A percentile compares a stretch with the other conserved stretches of the same genome.
phyloP scores from a whole-genome alignment of 1,140 invertebrate genomes.

The Leptopilina boulardi region DNA sequence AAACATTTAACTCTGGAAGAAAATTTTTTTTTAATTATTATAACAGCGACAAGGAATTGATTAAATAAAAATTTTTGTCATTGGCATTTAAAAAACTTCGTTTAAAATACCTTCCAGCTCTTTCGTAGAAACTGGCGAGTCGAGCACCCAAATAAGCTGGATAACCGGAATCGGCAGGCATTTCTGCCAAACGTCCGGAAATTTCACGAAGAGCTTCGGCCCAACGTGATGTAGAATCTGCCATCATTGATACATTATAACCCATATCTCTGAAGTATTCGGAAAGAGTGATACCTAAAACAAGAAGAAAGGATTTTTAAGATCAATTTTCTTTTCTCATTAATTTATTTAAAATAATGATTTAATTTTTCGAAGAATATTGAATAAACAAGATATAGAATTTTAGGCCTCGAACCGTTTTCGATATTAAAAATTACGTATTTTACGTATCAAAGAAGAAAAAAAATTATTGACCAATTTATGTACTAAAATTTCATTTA shows the following conservation, averaged over 20 bases:
- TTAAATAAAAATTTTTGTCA: too few relatives aligned
- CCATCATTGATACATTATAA: conserved; percentile 99
- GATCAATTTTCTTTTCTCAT: too few relatives aligned
- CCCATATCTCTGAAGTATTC: conserved; percentile 99
- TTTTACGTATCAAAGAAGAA: too few relatives aligned
- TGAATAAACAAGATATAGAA: too few relatives aligned
- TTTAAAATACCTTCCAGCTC: conserved; percentile 85
- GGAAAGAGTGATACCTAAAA: conserved; percentile 94
- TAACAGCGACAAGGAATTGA: too few relatives aligned
- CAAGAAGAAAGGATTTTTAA: background rate
- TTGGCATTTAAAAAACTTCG: too few relatives aligned
- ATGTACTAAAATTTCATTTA: too few relatives aligned
- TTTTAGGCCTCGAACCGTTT: too few relatives aligned
- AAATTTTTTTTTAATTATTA: background rate
- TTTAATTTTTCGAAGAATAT: too few relatives aligned
- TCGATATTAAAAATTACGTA: too few relatives aligned
- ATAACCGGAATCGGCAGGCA: conserved; percentile 99
- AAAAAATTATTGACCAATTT: too few relatives aligned
- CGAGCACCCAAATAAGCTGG: conserved; percentile 99
- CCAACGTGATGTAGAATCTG: conserved; percentile 99
- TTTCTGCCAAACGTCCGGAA: conserved; percentile 99
- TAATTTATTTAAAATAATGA: too few relatives aligned
- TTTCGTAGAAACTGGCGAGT: conserved; percentile 99
- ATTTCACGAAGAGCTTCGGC: conserved; percentile 99
- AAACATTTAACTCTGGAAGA: conserved; percentile 92